Evolutionary conservation across 1,140 invertebrate species (phyloP).

Genomic region (Calycopis cecrops): DNA sequence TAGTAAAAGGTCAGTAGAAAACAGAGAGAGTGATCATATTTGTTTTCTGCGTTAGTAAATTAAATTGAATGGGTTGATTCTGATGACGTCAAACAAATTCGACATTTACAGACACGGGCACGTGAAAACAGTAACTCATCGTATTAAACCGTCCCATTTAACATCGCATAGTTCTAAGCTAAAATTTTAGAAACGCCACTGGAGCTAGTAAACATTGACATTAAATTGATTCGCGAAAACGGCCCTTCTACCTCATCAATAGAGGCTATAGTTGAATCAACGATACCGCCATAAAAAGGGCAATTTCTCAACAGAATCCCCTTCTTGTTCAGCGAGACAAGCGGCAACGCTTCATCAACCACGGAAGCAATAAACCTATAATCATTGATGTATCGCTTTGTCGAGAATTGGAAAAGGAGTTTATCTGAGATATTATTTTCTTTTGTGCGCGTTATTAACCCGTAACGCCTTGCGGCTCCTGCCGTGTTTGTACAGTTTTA

Average conservation of each 20-base stretch:
- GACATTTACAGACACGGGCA: slow-evolving; percentile 1
- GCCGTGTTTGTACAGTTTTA: no score
- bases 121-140: not conserved
- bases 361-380: slow-evolving; percentile 45
- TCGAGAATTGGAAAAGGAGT: slow-evolving; percentile 20
- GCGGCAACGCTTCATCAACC: slow-evolving; percentile 41
- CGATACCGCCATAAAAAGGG: slow-evolving; percentile 38
- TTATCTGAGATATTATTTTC: slow-evolving; percentile 18
- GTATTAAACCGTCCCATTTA: no score
- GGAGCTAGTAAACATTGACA: no score
- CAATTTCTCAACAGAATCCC: slow-evolving; percentile 49
- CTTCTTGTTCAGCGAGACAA: slow-evolving; percentile 29
- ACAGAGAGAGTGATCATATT: no score
- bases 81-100: no score
- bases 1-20: no score
- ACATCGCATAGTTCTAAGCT: no score
- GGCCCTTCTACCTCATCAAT: no score
- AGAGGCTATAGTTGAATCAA: not conserved
- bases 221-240: no score
- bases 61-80: no score
- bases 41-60: no score
- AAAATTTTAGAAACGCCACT: no score
- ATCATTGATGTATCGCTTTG: slow-evolving; percentile 34
- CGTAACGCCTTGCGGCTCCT: not conserved
- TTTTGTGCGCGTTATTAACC: not conserved